Evolutionary conservation across 2,797 vertebrate species (phyloP), one percentile per base, ranked within the genome.

Genomic region (Triplophysa bombifrons): DNA sequence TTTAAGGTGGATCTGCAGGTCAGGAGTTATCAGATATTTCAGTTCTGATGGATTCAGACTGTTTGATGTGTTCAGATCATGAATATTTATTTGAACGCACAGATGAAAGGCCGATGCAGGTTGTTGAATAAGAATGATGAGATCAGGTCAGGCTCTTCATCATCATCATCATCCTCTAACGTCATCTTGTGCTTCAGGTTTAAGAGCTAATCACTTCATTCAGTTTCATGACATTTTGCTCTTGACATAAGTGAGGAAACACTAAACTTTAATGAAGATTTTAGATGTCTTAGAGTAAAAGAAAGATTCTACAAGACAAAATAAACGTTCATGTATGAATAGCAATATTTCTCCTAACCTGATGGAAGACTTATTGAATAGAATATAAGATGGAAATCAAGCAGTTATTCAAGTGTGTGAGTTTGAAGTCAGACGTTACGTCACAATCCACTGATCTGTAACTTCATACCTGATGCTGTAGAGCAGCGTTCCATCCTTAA

Each of bases 401-500:
- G 17, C 6, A 53, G 17, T 9, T 9, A 9, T 3, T n/a, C 51
- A 53, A n/a, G 17, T 53, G 6, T 12, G 2, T 50, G 48, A 50
- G 17, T n/a, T 53, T n/a, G 8, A 53, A 53, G 16, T 27, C 27
- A 1, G 27, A 27, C 3, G 27, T 27, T 27, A 27, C 27, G 27
- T 27, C 27, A 27, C 27, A 27, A n/a, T 19, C 5, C 51, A 19
- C 7, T 7, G 53, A 55, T 51, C 4, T 51, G 17, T 19, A 51
- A 55, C 17, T 60, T 71, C 56, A 1, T 48, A 99, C 98, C 98
- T 98, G 91, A 98, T 99, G 83, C 98, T 99, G 91, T 99, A 99
- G 64, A 99, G 93, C 65, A 99, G 97, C 51, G 95, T 98, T 71
- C 98, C 98, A 50, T 98, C 95, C 88, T 99, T 98, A 86, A 96